phyloP scores from a whole-genome alignment of 2,888 invertebrate genomes.

The Acanthacorydalis orientalis region DNA sequence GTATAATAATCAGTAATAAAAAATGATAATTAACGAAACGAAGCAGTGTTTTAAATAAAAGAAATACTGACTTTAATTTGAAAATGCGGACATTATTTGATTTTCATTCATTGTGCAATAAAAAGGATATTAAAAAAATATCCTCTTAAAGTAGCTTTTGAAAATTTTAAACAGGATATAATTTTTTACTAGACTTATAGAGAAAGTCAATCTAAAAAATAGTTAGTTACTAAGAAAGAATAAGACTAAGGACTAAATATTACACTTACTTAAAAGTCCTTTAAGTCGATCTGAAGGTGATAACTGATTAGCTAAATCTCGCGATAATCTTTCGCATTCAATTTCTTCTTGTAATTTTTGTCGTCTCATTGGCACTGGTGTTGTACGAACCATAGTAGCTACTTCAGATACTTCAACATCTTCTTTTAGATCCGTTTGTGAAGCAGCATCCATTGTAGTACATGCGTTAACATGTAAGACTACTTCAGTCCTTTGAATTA shows the following conservation, averaged over 20 bases:
- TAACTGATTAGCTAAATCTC: conserved; percentile 43
- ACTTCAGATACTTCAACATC: conserved; percentile 2
- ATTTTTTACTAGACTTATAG: too few species aligned
- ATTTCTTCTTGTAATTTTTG: conserved; percentile 56
- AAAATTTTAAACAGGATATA: too few species aligned
- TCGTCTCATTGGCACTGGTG: conserved; percentile 32
- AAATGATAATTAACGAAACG: too few species aligned
- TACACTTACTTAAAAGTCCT: conserved; percentile 37
- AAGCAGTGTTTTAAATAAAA: too few species aligned
- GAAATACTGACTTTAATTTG: too few species aligned
- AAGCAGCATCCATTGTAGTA: conserved; percentile 36
- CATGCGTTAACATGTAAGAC: conserved; percentile 40
- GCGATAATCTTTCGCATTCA: conserved; percentile 56
- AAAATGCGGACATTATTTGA: too few species aligned
- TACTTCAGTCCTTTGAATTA: conserved; percentile 46
- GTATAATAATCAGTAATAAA: too few species aligned
- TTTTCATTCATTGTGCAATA: too few species aligned
- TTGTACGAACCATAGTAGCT: conserved; percentile 19
- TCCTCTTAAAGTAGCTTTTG: too few species aligned
- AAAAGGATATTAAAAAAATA: too few species aligned
- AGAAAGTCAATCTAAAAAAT: too few species aligned
- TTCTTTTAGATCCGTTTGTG: conserved; percentile 26
- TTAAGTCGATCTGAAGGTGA: conserved; percentile 46
- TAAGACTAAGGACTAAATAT: background rate
- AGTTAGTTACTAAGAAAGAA: too few species aligned